A percentile compares a stretch with the other conserved stretches of the same genome.
phyloP scores from a whole-genome alignment of 2,797 vertebrate species.

The Apogon talboti region DNA sequence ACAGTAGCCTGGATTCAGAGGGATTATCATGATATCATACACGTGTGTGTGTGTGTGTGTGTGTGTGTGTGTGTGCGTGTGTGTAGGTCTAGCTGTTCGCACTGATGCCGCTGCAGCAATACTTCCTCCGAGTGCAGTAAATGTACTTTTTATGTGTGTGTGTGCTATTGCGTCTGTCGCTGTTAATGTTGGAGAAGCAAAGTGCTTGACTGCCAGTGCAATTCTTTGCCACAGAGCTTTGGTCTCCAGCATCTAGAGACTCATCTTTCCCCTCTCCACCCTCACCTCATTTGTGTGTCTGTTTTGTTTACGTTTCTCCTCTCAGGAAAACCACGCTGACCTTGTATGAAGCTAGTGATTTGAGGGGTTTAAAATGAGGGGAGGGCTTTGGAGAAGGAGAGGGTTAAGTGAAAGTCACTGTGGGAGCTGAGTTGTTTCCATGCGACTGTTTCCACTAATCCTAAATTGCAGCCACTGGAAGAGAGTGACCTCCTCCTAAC shows the following conservation, averaged over 20 bases:
- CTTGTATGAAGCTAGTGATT: slow-evolving; percentile 61
- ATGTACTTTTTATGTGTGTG: slow-evolving; percentile 26
- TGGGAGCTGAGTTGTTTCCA: slow-evolving; percentile 78
- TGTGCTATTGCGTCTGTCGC: slow-evolving; percentile 21
- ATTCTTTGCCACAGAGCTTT: slow-evolving; percentile 47
- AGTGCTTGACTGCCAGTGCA: slow-evolving; percentile 50
- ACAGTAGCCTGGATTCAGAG: slow-evolving; percentile 71
- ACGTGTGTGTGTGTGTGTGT: slow-evolving; percentile 27
- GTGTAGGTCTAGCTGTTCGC: slow-evolving; percentile 32
- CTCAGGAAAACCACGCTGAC: slow-evolving; percentile 43
- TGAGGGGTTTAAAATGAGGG: slow-evolving; percentile 62
- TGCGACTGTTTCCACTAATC: slow-evolving; percentile 80
- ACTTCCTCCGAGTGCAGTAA: slow-evolving; percentile 26
- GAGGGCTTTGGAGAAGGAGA: slow-evolving; percentile 43
- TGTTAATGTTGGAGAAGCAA: slow-evolving; percentile 55
- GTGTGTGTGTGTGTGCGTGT: slow-evolving; percentile 9
- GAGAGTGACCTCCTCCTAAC: slow-evolving; percentile 77
- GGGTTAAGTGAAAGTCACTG: slow-evolving; percentile 61
- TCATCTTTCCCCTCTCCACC: slow-evolving; percentile 48
- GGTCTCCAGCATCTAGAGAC: slow-evolving; percentile 56
- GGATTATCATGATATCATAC: slow-evolving; percentile 68
- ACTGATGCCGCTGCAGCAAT: slow-evolving; percentile 33
- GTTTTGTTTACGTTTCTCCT: slow-evolving; percentile 70
- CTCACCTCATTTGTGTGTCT: slow-evolving; percentile 52
- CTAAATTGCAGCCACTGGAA: slow-evolving; percentile 81